Conservation (phyloP, 2,113 vertebrate species). For the Puma concolor region DNA sequence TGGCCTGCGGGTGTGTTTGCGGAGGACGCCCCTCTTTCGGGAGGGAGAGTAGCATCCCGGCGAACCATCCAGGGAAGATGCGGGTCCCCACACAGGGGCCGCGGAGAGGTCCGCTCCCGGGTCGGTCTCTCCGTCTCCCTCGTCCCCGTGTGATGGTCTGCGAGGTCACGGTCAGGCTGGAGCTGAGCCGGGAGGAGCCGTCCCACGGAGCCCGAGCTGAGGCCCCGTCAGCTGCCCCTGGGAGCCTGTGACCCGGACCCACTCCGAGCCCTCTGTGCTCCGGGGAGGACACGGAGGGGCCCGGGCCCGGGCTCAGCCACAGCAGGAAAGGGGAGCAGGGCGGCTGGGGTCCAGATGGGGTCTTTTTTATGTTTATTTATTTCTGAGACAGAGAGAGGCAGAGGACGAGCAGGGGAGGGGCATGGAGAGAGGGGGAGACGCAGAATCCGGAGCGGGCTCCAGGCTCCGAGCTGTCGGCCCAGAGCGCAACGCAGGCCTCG, state of each 20-base stretch:
- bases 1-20: fast-evolving
- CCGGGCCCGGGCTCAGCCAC: neutral
- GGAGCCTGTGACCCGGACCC: neutral
- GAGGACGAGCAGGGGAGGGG: too few relatives aligned
- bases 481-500: fast-evolving
- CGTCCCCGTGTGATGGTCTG: fast-evolving
- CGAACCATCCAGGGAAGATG: neutral
- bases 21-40: fast-evolving
- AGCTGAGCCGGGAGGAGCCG: neutral
- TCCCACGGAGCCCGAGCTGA: neutral
- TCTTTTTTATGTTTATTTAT: neutral
- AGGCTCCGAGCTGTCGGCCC: too few relatives aligned
- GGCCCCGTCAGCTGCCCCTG: fast-evolving
- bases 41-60: neutral
- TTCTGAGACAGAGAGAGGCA: too few relatives aligned
- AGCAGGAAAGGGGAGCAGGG: neutral
- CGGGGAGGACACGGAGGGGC: neutral
- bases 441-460: too few relatives aligned
- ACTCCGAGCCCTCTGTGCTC: neutral
- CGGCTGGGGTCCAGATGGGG: neutral
- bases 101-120: fast-evolving
- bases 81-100: neutral
- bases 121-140: neutral
- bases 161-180: too few relatives aligned
- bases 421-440: too few relatives aligned